These are phyloP conservation scores for Salvelinus alpinus DNA, from an alignment of 2,113 vertebrate species.

Conservation along the genomic window DNA sequence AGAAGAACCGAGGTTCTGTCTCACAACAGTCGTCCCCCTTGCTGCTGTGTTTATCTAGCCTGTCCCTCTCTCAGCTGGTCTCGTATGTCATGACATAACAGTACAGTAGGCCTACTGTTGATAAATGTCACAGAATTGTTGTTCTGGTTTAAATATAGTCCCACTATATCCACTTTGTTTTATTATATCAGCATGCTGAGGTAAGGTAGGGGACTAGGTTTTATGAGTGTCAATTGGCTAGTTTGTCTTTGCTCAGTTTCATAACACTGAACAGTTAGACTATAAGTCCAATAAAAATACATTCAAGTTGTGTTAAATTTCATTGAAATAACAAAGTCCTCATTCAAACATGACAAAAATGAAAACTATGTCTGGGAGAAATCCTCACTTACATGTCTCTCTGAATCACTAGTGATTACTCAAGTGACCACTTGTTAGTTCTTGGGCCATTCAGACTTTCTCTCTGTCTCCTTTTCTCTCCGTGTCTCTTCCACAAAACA, in stretches of 20 bases:
- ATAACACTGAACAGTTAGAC: slow-evolving; percentile 4
- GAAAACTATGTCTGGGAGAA: slow-evolving; percentile 53
- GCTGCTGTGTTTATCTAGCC: slow-evolving; percentile 2
- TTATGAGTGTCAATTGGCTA: neutral
- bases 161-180: neutral
- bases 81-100: neutral
- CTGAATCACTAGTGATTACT: slow-evolving; percentile 67
- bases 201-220: neutral
- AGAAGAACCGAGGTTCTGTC: neutral
- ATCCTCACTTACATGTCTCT: slow-evolving; percentile 66
- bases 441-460: slow-evolving; percentile 38
- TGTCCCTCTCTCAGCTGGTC: neutral
- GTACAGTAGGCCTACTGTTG: neutral
- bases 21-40: neutral
- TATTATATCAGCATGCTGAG: neutral
- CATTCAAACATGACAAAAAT: neutral
- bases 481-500: slow-evolving; percentile 22
- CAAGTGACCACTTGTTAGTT: slow-evolving; percentile 68
- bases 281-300: neutral
- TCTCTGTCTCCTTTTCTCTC: slow-evolving; percentile 13
- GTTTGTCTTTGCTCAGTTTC: neutral
- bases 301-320: slow-evolving; percentile 1
- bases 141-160: neutral
- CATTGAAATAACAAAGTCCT: neutral
- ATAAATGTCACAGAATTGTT: neutral